Evolutionary conservation across 2,888 invertebrate species (phyloP).

Genomic region (Leucoma salicis): DNA sequence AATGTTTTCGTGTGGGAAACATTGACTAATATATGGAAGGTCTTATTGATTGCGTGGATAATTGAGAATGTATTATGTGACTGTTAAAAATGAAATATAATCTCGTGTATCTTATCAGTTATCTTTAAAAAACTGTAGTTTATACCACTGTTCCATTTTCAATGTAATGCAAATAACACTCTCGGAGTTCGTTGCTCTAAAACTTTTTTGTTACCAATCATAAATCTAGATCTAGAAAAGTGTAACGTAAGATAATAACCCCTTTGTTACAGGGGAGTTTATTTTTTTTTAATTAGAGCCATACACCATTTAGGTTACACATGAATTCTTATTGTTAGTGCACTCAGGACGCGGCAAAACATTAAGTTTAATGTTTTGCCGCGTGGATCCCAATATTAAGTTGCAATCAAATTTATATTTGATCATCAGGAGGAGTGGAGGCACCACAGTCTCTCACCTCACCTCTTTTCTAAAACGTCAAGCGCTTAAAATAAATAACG

Average conservation of each 20-base stretch:
- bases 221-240: slow-evolving; percentile 23
- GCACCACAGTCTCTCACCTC: too few relatives aligned
- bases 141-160: neutral
- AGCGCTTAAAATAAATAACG: too few relatives aligned
- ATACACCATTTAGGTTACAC: too few relatives aligned
- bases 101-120: neutral
- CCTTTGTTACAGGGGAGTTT: too few relatives aligned
- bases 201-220: slow-evolving; percentile 3
- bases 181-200: slow-evolving; percentile 33
- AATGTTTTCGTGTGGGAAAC: neutral
- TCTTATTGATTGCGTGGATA: neutral
- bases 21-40: neutral
- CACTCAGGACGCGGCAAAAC: too few relatives aligned
- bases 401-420: too few relatives aligned
- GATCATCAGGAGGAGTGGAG: too few relatives aligned
- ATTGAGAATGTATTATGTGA: neutral
- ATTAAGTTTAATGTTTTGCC: too few relatives aligned
- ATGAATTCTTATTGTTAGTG: too few relatives aligned
- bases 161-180: neutral
- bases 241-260: slow-evolving; percentile 6
- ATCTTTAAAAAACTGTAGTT: neutral
- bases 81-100: neutral
- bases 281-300: too few relatives aligned
- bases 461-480: too few relatives aligned
- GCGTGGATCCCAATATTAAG: too few relatives aligned